These are phyloP conservation scores for Rhadinocentrus ornatus DNA, from an alignment of 2,797 vertebrate genomes.

Conservation along the genomic window DNA sequence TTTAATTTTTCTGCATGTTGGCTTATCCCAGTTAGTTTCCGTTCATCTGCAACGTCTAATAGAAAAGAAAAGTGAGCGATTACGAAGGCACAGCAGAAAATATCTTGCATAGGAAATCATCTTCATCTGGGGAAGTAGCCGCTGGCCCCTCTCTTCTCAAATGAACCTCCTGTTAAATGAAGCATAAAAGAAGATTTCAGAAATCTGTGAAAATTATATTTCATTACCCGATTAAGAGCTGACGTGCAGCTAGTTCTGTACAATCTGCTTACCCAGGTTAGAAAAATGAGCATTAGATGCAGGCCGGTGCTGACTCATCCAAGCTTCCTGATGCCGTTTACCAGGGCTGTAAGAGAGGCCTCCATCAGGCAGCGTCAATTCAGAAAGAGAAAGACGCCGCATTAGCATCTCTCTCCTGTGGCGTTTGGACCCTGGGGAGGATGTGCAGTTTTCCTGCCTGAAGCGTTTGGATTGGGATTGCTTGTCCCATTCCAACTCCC, in stretches of 20 bases:
- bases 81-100: background rate
- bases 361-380: constrained; percentile 5
- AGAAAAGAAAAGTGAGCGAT: background rate
- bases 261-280: constrained; percentile 45
- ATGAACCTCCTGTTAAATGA: constrained; percentile 31
- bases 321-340: constrained; percentile 29
- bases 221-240: background rate
- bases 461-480: constrained; percentile 68
- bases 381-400: background rate
- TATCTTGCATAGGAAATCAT: accelerated
- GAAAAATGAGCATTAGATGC: background rate
- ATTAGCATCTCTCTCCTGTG: constrained; percentile 41
- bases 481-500: constrained; percentile 45
- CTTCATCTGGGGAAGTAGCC: constrained; percentile 27
- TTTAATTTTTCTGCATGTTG: background rate
- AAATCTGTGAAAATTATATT: background rate
- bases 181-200: background rate
- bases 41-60: constrained; percentile 4
- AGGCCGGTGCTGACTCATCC: background rate
- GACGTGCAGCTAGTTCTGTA: background rate
- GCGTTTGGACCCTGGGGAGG: constrained; percentile 69
- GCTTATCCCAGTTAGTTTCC: background rate
- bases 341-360: constrained; percentile 28
- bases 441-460: constrained; percentile 40
- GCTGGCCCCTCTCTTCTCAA: background rate